Evolutionary conservation across 2,797 vertebrate species (phyloP).

Genomic region (Bryconaethiops microstoma): DNA sequence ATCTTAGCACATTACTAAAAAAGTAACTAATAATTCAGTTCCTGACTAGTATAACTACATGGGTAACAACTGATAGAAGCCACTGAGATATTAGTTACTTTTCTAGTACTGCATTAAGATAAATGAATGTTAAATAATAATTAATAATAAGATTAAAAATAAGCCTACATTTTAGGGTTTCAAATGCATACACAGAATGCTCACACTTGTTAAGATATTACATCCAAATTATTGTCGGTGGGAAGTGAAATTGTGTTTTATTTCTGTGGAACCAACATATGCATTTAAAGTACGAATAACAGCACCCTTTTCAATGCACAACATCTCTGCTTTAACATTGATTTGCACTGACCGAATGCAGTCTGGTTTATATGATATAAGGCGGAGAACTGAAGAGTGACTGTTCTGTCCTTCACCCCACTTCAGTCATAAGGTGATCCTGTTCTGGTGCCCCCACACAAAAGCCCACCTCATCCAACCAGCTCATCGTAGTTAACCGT

Average conservation of each 20-base stretch:
- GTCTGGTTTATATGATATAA: neutral
- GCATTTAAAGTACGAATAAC: neutral
- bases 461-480: constrained; percentile 31
- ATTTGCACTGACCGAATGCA: neutral
- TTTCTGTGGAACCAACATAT: neutral
- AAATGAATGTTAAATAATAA: no score
- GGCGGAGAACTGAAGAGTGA: no score
- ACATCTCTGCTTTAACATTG: neutral
- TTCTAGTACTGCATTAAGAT: no score
- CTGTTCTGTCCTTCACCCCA: constrained; percentile 10
- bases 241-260: neutral
- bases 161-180: no score
- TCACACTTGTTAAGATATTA: no score
- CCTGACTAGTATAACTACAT: neutral
- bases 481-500: constrained; percentile 54
- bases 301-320: neutral
- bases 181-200: no score
- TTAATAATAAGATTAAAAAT: no score
- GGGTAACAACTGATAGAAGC: no score
- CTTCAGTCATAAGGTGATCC: constrained; percentile 36
- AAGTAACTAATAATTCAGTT: neutral
- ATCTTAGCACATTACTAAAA: no score
- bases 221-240: no score
- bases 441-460: constrained; percentile 30
- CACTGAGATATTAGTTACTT: no score